Base-by-base conservation (phyloP, 2,113 vertebrate species). In the Sigmodon hispidus region DNA sequence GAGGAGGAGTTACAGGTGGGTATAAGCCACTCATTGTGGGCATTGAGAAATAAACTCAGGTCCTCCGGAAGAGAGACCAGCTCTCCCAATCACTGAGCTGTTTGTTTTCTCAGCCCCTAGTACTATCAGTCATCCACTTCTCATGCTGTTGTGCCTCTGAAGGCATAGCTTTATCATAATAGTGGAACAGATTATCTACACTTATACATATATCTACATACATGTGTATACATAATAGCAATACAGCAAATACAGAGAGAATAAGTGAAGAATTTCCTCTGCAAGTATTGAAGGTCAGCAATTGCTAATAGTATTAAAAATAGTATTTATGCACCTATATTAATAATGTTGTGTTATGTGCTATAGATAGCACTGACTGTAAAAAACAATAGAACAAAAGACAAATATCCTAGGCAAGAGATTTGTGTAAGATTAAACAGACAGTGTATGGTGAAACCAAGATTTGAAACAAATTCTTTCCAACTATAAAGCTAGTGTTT, bases 291-390 rank as follows among this genome's bases (percentile, higher is more conserved):
- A 87, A 22, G 24, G 1, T 59, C 43, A 59, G 21, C 8, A 73
- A 87, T 48, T 40, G n/a, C 24, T 91, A 93, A 91, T 91, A 75
- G 59, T 81, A 55, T 40, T 87, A 75, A 48, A 95, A 34, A 57
- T 69, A 59, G 11, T 29, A n/a, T 36, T 61, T n/a, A 29, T 65
- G 11, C 22, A 55, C 5, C 43, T 76, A 16, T 81, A 75, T 88
- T 73, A 52, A 80, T n/a, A 80, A 55, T 70, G 36, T 50, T 52
- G 36, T 26, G 45, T 69, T 36, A 8, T 22, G 29, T 63, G 29
- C 75, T 73, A 10, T 4, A 87, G 63, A 59, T 36, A 70, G 36
- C 43, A 45, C n/a, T 45, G 80, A 34, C 22, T 15, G 43, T 59
- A 4, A 52, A 92, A 59, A n/a, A n/a, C n/a, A n/a, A n/a, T n/a